These are phyloP conservation scores for Caenorhabditis sp. DNA, from an alignment of 2,888 invertebrate species.

Conservation along the genomic window DNA sequence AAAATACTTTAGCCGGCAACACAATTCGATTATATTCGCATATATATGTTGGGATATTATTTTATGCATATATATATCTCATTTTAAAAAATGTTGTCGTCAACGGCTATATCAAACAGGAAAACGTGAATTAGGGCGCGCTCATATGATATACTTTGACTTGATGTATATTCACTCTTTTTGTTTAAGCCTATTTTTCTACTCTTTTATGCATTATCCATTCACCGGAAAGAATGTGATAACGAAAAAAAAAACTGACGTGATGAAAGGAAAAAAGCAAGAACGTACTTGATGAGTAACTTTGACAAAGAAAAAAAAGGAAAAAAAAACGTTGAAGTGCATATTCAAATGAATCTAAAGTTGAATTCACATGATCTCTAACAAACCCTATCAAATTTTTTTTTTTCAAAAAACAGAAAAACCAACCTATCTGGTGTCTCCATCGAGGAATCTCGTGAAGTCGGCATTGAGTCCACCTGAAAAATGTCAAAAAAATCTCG, in stretches of 20 bases:
- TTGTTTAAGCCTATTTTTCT: too few relatives aligned
- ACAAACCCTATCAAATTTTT: background rate
- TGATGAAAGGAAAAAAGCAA: too few relatives aligned
- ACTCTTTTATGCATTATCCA: too few relatives aligned
- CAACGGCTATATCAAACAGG: background rate
- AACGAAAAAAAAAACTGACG: too few relatives aligned
- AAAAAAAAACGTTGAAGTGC: too few relatives aligned
- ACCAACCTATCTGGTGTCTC: slow-evolving; percentile 55
- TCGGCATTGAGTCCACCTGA: slow-evolving; percentile 53
- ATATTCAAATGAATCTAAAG: background rate
- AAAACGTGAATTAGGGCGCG: background rate
- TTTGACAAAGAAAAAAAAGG: too few relatives aligned
- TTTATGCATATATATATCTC: background rate
- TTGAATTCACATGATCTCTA: background rate
- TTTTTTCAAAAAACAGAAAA: background rate
- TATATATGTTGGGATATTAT: background rate
- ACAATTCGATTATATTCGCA: background rate
- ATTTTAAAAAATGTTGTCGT: background rate
- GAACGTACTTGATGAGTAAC: too few relatives aligned
- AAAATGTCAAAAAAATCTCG: background rate
- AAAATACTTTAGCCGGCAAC: background rate
- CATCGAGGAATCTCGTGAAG: slow-evolving; percentile 66
- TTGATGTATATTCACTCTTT: too few relatives aligned
- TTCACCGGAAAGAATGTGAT: too few relatives aligned
- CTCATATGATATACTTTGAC: too few relatives aligned